phyloP scores from a whole-genome alignment of 2,888 invertebrate genomes.

The Ornithoptera alexandrae region DNA sequence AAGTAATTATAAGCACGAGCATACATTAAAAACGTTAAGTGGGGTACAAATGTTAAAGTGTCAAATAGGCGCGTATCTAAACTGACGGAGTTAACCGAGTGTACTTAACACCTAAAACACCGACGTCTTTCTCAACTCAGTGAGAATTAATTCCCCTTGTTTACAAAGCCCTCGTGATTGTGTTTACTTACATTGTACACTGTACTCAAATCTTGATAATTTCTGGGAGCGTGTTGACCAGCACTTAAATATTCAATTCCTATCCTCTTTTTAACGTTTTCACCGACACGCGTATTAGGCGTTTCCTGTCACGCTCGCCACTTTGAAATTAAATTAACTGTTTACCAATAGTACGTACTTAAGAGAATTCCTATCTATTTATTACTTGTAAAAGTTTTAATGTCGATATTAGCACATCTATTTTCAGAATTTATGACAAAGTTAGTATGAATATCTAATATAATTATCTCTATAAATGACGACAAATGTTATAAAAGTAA shows the following conservation, averaged over 20 bases:
- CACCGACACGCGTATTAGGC: slow-evolving; percentile 21
- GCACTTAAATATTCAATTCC: slow-evolving; percentile 24
- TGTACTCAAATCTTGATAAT: slow-evolving; percentile 39
- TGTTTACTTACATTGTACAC: slow-evolving; percentile 47
- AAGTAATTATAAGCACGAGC: slow-evolving; percentile 28
- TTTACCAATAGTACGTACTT: slow-evolving; percentile 20
- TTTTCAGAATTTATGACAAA: background rate
- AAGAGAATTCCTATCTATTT: slow-evolving; percentile 14
- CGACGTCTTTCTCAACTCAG: slow-evolving; percentile 48
- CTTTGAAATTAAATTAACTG: slow-evolving; percentile 36
- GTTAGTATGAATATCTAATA: background rate
- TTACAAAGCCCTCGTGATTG: slow-evolving; percentile 43
- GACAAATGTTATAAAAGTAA: too few relatives aligned
- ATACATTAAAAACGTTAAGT: slow-evolving; percentile 48
- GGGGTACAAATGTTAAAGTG: slow-evolving; percentile 57
- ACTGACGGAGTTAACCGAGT: slow-evolving; percentile 48
- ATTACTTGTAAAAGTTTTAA: background rate
- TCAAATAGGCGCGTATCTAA: slow-evolving; percentile 45
- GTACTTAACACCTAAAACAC: slow-evolving; percentile 49
- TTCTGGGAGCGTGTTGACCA: slow-evolving; percentile 29
- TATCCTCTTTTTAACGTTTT: slow-evolving; percentile 19
- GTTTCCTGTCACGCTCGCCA: slow-evolving; percentile 39
- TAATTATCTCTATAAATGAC: too few relatives aligned
- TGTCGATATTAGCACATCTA: background rate
- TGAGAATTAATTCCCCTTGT: slow-evolving; percentile 42